A percentile compares a stretch with the other conserved stretches of the same genome.
Conservation (phyloP, 2,797 vertebrate genomes). For the Siniperca undulata region DNA sequence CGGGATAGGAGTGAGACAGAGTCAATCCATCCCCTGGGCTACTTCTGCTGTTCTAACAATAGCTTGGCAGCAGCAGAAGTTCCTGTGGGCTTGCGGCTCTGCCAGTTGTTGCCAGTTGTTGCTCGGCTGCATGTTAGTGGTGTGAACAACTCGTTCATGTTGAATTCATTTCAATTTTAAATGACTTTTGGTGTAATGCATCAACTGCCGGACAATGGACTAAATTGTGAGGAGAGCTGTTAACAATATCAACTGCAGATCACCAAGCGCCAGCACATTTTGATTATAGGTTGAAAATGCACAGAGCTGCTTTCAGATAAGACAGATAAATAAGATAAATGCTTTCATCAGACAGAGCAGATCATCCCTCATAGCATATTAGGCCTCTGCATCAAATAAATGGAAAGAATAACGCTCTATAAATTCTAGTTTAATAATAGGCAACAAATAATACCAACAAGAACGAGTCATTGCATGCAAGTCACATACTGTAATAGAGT, state of each 20-base stretch:
- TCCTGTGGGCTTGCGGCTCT: constrained; percentile 71
- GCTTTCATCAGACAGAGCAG: not conserved
- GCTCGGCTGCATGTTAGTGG: constrained; percentile 40
- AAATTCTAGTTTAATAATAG: not conserved
- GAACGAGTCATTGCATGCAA: not conserved
- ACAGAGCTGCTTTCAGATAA: constrained; percentile 5
- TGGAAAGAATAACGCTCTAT: not conserved
- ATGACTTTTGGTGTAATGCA: constrained; percentile 41
- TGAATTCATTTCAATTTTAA: constrained; percentile 57
- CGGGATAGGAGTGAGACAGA: constrained; percentile 58
- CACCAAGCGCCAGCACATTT: not conserved
- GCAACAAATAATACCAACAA: not conserved
- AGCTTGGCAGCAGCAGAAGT: constrained; percentile 76
- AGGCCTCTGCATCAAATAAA: constrained; percentile 18
- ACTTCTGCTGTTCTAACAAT: constrained; percentile 80
- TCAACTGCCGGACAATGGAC: constrained; percentile 39
- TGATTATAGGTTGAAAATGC: constrained; percentile 14
- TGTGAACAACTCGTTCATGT: constrained; percentile 51
- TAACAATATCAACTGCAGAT: constrained; percentile 29
- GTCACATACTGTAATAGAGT: constrained; percentile 3
- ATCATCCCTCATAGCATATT: not conserved
- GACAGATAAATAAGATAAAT: not conserved
- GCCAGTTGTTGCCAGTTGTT: not conserved
- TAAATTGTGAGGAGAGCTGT: constrained; percentile 25
- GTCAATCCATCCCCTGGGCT: constrained; percentile 73